phyloP scores from a whole-genome alignment of 2,888 invertebrate genomes.

The Cantharis rustica region DNA sequence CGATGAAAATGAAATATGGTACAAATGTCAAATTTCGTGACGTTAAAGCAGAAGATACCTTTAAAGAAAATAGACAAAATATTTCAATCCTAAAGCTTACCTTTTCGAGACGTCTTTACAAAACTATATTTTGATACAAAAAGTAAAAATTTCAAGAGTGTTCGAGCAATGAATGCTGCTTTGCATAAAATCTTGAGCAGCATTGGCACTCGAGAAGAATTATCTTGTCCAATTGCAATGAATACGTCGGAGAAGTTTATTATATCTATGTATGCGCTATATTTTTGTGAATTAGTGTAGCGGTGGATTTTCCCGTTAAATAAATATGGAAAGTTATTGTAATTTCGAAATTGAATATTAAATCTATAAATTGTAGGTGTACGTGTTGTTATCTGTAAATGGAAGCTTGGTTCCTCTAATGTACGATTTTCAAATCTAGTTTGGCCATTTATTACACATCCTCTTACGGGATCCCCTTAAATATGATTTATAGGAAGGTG shows the following conservation, averaged over 20 bases:
- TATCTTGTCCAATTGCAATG: background rate
- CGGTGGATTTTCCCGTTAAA: background rate
- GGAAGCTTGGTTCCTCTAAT: constrained; percentile 10
- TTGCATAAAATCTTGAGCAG: background rate
- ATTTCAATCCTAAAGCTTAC: background rate
- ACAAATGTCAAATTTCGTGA: background rate
- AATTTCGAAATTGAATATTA: background rate
- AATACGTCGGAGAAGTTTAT: background rate
- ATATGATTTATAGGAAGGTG: background rate
- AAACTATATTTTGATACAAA: background rate
- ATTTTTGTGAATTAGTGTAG: background rate
- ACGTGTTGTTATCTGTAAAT: constrained; percentile 11
- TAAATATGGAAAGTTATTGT: background rate
- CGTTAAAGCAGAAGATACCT: background rate
- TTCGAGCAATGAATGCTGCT: background rate
- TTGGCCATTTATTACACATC: constrained; percentile 1
- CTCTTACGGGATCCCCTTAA: background rate
- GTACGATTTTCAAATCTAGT: constrained; percentile 8
- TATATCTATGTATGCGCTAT: background rate
- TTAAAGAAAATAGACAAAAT: background rate
- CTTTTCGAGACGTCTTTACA: background rate
- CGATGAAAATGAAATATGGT: background rate
- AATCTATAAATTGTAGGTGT: constrained; percentile 1
- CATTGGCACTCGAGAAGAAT: background rate
- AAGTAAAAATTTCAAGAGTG: background rate